phyloP scores from a whole-genome alignment of 2,797 vertebrate genomes.

The Argya squamiceps region DNA sequence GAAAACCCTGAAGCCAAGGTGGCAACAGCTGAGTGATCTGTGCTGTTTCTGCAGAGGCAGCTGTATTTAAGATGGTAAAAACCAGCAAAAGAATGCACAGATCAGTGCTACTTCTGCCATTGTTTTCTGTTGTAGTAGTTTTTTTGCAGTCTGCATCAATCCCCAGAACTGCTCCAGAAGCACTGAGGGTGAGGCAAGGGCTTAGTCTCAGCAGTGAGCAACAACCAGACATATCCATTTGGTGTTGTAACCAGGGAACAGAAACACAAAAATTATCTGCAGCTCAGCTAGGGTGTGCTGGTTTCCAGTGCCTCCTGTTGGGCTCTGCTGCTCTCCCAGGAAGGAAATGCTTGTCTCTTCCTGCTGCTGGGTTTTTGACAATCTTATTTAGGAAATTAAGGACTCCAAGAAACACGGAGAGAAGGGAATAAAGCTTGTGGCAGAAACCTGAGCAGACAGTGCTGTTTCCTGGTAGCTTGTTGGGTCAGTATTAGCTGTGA shows the following conservation, averaged over 20 bases:
- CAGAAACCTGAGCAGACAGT: not conserved
- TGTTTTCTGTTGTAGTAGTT: not conserved
- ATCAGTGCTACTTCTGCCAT: not conserved
- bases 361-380: not conserved
- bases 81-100: not conserved
- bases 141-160: not conserved
- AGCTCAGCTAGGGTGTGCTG: not conserved
- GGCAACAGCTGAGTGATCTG: not conserved
- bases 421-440: not conserved
- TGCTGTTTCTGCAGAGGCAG: not conserved
- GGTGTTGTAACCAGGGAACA: not conserved
- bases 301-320: not conserved
- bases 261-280: not conserved
- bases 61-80: not conserved
- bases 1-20: not conserved
- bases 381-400: not conserved
- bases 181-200: not conserved
- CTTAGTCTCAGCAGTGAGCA: not conserved
- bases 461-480: not conserved
- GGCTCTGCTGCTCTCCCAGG: not conserved
- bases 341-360: not conserved
- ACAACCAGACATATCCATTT: not conserved
- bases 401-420: not conserved
- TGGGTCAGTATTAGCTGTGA: rapidly evolving
- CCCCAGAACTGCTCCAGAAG: not conserved